phyloP scores from a whole-genome alignment of 2,113 vertebrate genomes.

The Entosphenus tridentatus region DNA sequence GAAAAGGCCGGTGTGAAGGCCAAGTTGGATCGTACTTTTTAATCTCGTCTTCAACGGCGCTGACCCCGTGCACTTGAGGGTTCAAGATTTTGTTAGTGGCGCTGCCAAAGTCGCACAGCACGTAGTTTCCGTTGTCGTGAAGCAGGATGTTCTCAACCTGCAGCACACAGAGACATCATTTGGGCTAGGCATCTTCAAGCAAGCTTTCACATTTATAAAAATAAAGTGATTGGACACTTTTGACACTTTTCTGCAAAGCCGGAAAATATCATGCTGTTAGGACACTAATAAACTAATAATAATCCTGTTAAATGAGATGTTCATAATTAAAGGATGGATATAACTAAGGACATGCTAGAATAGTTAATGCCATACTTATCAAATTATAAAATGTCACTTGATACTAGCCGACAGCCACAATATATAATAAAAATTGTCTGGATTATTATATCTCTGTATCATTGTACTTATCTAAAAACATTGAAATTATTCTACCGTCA shows the following conservation, averaged over 20 bases:
- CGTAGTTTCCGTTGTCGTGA: constrained; percentile 84
- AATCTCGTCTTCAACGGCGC: constrained; percentile 73
- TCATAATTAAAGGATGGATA: background rate
- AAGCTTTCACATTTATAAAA: constrained; percentile 2
- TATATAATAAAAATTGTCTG: background rate
- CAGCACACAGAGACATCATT: constrained; percentile 7
- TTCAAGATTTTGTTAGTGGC: constrained; percentile 80
- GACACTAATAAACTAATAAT: too few relatives aligned
- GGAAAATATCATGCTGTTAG: background rate
- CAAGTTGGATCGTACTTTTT: constrained; percentile 46
- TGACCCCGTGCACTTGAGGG: constrained; percentile 65
- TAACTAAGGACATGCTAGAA: background rate
- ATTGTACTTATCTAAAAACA: too few relatives aligned
- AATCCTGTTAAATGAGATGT: background rate
- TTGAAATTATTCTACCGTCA: too few relatives aligned
- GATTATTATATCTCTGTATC: background rate
- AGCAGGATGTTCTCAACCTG: constrained; percentile 96
- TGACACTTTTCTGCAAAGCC: background rate
- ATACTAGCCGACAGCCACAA: background rate
- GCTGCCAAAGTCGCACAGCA: constrained; percentile 91
- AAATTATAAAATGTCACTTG: too few relatives aligned
- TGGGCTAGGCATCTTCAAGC: background rate
- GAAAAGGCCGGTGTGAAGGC: too few relatives aligned
- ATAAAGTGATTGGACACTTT: background rate
- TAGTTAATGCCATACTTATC: too few relatives aligned